phyloP scores from a whole-genome alignment of 2,797 vertebrate species.

The Gambusia yucatana region DNA sequence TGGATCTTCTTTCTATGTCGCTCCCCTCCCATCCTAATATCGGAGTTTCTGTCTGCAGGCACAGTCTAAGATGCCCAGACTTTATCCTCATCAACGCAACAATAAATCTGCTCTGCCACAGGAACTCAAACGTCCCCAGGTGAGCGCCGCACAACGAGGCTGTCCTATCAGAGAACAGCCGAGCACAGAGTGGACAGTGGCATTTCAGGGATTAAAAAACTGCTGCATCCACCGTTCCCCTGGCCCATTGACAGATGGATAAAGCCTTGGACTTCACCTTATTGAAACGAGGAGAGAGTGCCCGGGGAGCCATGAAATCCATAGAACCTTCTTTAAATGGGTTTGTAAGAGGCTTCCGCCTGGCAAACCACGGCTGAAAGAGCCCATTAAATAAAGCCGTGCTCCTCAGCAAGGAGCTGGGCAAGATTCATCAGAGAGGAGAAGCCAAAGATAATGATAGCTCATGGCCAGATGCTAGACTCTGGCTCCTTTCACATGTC shows the following conservation, averaged over 20 bases:
- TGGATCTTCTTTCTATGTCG: slow-evolving; percentile 1
- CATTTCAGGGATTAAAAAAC: slow-evolving; percentile 79
- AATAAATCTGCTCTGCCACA: slow-evolving; percentile 69
- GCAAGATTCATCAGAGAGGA: slow-evolving; percentile 80
- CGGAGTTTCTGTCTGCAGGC: slow-evolving; percentile 35
- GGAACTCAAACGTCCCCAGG: slow-evolving; percentile 72
- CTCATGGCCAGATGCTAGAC: slow-evolving; percentile 79
- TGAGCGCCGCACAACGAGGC: slow-evolving; percentile 54
- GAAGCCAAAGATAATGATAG: slow-evolving; percentile 82
- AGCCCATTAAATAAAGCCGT: slow-evolving; percentile 81
- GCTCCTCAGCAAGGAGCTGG: slow-evolving; percentile 68
- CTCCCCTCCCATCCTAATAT: slow-evolving; percentile 22
- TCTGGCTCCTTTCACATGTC: slow-evolving; percentile 58
- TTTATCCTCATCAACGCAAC: slow-evolving; percentile 64
- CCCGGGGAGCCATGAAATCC: slow-evolving; percentile 84
- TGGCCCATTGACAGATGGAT: slow-evolving; percentile 80
- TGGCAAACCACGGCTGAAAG: slow-evolving; percentile 77
- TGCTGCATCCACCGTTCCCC: slow-evolving; percentile 77
- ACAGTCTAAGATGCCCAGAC: slow-evolving; percentile 46
- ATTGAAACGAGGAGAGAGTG: slow-evolving; percentile 80
- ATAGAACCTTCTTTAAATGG: slow-evolving; percentile 84
- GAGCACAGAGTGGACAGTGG: slow-evolving; percentile 74
- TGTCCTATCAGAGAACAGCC: slow-evolving; percentile 69
- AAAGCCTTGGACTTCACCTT: slow-evolving; percentile 84
- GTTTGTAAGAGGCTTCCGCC: slow-evolving; percentile 83